Conservation (phyloP, 2,113 vertebrate species). For the Nanorana parkeri region DNA sequence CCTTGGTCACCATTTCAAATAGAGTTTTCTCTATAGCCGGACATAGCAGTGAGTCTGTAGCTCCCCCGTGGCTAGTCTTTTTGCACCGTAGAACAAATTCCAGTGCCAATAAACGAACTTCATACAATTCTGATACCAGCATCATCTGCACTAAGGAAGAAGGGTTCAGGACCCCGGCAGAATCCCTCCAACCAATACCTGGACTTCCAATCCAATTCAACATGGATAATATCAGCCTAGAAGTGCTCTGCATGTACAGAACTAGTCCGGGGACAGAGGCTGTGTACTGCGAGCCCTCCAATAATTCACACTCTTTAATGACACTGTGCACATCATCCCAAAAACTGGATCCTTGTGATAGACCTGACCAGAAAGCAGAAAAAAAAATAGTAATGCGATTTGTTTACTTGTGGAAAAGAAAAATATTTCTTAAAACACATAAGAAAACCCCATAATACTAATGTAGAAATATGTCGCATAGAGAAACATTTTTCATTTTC, state of each 20-base stretch:
- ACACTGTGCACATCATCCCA: constrained; percentile 71
- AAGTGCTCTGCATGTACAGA: constrained; percentile 88
- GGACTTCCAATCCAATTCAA: constrained; percentile 59
- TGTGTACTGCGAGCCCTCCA: constrained; percentile 60
- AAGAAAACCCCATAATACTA: no score
- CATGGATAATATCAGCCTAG: constrained; percentile 73
- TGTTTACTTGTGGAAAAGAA: background rate
- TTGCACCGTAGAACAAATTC: constrained; percentile 76
- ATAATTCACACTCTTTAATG: constrained; percentile 79
- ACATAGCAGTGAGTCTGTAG: constrained; percentile 59
- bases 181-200: background rate
- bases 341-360: constrained; percentile 65
- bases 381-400: background rate
- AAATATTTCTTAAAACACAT: no score
- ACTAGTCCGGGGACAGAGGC: constrained; percentile 75
- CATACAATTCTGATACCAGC: constrained; percentile 78
- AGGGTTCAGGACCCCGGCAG: background rate
- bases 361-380: constrained; percentile 55
- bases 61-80: constrained; percentile 54
- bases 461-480: no score
- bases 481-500: no score
- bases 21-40: constrained; percentile 74
- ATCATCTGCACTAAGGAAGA: constrained; percentile 68
- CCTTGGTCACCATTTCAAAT: constrained; percentile 74
- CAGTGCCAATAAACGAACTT: constrained; percentile 81